phyloP scores from a whole-genome alignment of 2,113 vertebrate genomes.

The Erythrocercus mccallii region DNA sequence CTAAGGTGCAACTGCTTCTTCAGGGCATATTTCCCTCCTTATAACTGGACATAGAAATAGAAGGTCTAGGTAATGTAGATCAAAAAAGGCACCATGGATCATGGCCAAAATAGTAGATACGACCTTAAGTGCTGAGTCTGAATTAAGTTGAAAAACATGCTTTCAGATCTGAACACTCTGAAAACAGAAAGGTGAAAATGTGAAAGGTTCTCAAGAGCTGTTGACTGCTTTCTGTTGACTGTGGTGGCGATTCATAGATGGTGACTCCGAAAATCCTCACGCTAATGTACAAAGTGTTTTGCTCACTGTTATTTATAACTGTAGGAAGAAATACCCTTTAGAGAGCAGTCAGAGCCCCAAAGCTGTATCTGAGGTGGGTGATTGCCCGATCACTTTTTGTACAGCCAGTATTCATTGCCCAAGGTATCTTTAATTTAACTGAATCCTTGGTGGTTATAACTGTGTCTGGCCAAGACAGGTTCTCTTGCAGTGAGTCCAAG shows the following conservation, averaged over 20 bases:
- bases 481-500: conserved; percentile 29
- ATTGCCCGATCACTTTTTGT: background rate
- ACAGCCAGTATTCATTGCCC: background rate
- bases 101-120: background rate
- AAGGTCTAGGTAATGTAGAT: background rate
- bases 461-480: conserved; percentile 9
- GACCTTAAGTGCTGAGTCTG: background rate
- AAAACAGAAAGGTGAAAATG: background rate
- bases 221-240: background rate
- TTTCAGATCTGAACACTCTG: background rate
- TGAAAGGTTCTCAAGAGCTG: background rate
- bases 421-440: background rate
- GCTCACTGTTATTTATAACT: background rate
- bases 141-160: background rate
- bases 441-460: background rate
- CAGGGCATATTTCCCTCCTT: background rate
- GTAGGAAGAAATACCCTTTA: background rate
- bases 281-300: background rate
- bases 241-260: background rate
- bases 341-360: background rate
- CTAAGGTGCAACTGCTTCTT: background rate
- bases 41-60: background rate
- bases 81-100: background rate
- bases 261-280: background rate
- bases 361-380: background rate